Base-by-base conservation (phyloP, 2,797 vertebrate genomes). In the Aeoliscus strigatus region DNA sequence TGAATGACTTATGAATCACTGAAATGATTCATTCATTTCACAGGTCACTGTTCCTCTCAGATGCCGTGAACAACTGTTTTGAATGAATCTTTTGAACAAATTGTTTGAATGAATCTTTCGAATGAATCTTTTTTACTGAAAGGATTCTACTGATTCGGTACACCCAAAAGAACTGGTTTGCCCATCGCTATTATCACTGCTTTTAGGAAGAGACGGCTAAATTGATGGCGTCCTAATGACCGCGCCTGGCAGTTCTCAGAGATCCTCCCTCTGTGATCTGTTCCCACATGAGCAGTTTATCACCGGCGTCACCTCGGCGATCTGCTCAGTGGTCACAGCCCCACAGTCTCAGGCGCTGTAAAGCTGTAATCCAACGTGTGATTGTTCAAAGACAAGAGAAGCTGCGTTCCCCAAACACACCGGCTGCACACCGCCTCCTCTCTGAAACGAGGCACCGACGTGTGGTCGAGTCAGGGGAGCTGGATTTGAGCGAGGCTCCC, bases 401-500 rank as follows among this genome's bases (percentile, higher is more conserved):
- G 37, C 53, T 2, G 34, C 44, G 46, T 9, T 2, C 12, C 63
- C 46, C 48, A 52, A 60, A 49, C 32, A 47, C 39, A 13, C 29
- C 2, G n/a, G 6, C 3, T 12, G 29, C 2, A 25, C 5, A 25
- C 8, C 9, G 24, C 3, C 34, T 48, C 35, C 44, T 41, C 21
- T 33, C 26, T 36, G 11, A 31, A 46, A 50, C 17, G 25, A 27
- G 35, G 7, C 1, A 0, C 3, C 51, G 27, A 33, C 69, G 67
- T 54, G 66, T 65, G 66, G 51, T 63, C 49, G 67, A 75, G 28
- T 57, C 40, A 40, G 21, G 32, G 50, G 17, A 39, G 26, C 35
- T 32, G 50, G 45, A 52, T 62, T n/a, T 5, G 36, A 60, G 36
- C 28, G 27, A 45, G 25, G 17, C 45, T 66, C 17, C 54, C 39